Percentiles rank a stretch among this genome's conserved stretches.
These are phyloP conservation scores for Knipowitschia caucasica DNA, from an alignment of 2,797 vertebrate species.

Conservation along the genomic window DNA sequence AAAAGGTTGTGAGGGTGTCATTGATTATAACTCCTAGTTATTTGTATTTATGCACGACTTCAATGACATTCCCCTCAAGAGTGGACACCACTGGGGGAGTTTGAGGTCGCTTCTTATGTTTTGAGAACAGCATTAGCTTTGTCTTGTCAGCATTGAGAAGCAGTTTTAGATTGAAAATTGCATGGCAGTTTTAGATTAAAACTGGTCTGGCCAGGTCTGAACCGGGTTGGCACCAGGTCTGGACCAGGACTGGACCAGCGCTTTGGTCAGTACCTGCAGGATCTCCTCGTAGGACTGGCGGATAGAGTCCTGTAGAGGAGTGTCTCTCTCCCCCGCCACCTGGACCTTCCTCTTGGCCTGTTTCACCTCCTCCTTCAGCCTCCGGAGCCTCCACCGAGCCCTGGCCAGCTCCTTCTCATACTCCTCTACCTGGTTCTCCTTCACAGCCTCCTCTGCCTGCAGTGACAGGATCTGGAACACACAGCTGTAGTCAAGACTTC, in stretches of 20 bases:
- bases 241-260: not conserved
- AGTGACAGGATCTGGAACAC: conserved; percentile 81
- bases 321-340: conserved; percentile 60
- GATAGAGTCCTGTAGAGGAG: conserved; percentile 66
- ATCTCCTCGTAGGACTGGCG: conserved; percentile 72
- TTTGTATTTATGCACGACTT: too few species aligned
- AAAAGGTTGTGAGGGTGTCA: too few species aligned
- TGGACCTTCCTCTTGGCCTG: conserved; percentile 68
- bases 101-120: too few species aligned
- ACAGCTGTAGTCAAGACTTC: too few species aligned
- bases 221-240: not conserved
- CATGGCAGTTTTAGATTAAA: too few species aligned
- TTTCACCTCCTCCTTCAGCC: conserved; percentile 83
- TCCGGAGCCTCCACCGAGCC: conserved; percentile 83
- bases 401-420: conserved; percentile 85
- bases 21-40: too few species aligned
- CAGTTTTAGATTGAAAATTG: too few species aligned
- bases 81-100: too few species aligned
- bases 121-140: too few species aligned
- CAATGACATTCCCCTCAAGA: too few species aligned
- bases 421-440: conserved; percentile 84
- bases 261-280: conserved; percentile 61
- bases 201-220: not conserved
- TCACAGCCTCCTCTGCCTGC: conserved; percentile 83
- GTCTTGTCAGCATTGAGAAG: too few species aligned